A percentile compares a stretch with the other conserved stretches of the same genome.
Conservation (phyloP, 2,797 vertebrate genomes). For the Acanthopagrus latus region DNA sequence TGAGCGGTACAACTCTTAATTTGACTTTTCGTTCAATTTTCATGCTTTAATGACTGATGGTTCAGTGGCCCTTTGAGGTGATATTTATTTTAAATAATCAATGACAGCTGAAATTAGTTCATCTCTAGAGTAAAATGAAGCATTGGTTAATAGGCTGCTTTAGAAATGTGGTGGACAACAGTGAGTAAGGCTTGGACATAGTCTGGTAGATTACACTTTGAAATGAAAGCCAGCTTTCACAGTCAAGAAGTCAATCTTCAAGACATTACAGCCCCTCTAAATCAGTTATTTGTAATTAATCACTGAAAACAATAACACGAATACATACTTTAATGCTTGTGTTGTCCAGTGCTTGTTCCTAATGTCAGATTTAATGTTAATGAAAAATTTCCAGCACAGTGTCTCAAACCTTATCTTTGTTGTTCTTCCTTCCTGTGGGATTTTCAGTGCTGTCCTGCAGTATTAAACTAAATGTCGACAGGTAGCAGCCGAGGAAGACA, state of each 20-base stretch:
- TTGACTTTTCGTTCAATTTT: conserved; percentile 2
- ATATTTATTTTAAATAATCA: conserved; percentile 31
- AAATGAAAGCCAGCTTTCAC: conserved; percentile 18
- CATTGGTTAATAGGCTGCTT: conserved; percentile 11
- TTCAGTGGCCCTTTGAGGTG: conserved; percentile 1
- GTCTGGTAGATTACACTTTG: neutral
- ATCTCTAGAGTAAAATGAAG: conserved; percentile 15
- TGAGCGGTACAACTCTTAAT: conserved; percentile 15
- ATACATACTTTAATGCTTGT: neutral
- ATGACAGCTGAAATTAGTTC: conserved; percentile 24
- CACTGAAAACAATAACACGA: neutral
- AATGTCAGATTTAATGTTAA: conserved; percentile 40
- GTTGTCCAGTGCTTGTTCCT: conserved; percentile 22
- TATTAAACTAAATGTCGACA: conserved; percentile 62
- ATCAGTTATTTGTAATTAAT: neutral
- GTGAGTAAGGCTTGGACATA: neutral
- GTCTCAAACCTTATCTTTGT: conserved; percentile 37
- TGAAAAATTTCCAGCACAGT: conserved; percentile 19
- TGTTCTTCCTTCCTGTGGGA: conserved; percentile 33
- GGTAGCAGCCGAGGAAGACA: conserved; percentile 26
- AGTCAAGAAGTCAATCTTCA: neutral
- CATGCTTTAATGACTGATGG: neutral
- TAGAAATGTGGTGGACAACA: conserved; percentile 4
- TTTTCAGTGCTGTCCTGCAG: conserved; percentile 17
- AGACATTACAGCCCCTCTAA: neutral